phyloP scores from a whole-genome alignment of 2,888 invertebrate species.

The Salticus scenicus region DNA sequence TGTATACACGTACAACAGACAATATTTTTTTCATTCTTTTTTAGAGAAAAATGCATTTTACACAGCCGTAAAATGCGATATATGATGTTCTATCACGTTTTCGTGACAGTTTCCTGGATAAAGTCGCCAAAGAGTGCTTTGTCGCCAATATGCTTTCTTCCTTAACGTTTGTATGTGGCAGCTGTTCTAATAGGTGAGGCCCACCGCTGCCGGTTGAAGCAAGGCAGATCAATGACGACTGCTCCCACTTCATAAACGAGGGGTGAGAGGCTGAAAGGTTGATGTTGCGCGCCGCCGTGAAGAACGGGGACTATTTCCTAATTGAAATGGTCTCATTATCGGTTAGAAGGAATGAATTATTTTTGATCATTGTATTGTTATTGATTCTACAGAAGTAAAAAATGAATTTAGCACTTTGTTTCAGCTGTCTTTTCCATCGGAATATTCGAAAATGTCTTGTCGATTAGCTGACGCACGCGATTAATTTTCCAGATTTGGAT shows the following conservation, averaged over 20 bases:
- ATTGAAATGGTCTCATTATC: not conserved
- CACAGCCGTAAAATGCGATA: too few relatives aligned
- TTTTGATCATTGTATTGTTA: not conserved
- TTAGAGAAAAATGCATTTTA: too few relatives aligned
- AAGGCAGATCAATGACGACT: constrained; percentile 68
- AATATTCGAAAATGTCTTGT: too few relatives aligned
- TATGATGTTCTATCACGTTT: too few relatives aligned
- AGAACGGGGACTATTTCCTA: not conserved
- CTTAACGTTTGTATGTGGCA: constrained; percentile 38
- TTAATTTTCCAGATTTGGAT: too few relatives aligned
- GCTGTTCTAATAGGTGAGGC: constrained; percentile 67
- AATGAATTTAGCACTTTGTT: too few relatives aligned
- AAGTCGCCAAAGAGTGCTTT: constrained; percentile 41
- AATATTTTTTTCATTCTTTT: too few relatives aligned
- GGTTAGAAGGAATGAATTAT: not conserved
- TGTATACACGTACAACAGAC: too few relatives aligned
- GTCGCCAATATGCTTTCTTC: constrained; percentile 34
- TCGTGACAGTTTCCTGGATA: not conserved
- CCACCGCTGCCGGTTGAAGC: constrained; percentile 51
- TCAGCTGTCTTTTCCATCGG: too few relatives aligned
- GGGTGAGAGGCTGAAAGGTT: constrained; percentile 60
- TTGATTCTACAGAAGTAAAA: not conserved
- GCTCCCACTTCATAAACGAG: constrained; percentile 61
- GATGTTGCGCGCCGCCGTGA: not conserved
- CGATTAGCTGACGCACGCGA: too few relatives aligned